A percentile compares a stretch with the other conserved stretches of the same genome.
These are phyloP conservation scores for Pyrrhia umbra DNA, from an alignment of 2,888 invertebrate genomes.

Conservation along the genomic window DNA sequence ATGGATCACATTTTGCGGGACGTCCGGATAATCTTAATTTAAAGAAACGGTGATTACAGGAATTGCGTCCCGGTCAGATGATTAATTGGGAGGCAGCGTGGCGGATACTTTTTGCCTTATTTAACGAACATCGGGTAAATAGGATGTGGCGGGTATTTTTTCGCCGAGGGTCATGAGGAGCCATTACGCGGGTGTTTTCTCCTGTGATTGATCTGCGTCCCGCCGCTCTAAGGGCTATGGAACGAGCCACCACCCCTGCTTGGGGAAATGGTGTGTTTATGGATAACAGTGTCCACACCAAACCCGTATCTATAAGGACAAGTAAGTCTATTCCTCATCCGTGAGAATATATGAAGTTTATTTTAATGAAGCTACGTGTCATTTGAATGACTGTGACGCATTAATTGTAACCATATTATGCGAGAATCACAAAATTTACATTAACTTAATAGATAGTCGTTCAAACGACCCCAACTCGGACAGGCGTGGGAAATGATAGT, in stretches of 20 bases:
- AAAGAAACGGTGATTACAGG: slow-evolving; percentile 75
- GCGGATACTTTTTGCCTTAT: slow-evolving; percentile 83
- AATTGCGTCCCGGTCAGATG: slow-evolving; percentile 71
- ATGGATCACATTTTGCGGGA: slow-evolving; percentile 57
- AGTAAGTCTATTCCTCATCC: slow-evolving; percentile 13
- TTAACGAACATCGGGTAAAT: slow-evolving; percentile 80
- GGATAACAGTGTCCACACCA: slow-evolving; percentile 41
- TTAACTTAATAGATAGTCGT: slow-evolving; percentile 51
- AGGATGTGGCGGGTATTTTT: slow-evolving; percentile 75
- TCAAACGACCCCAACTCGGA: slow-evolving; percentile 52
- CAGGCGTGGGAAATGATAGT: slow-evolving; percentile 58
- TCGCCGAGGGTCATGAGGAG: slow-evolving; percentile 78
- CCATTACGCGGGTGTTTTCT: slow-evolving; percentile 83
- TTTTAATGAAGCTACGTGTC: slow-evolving; percentile 20
- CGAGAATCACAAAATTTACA: slow-evolving; percentile 53
- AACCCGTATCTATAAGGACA: slow-evolving; percentile 17
- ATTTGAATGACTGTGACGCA: slow-evolving; percentile 43
- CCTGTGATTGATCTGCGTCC: slow-evolving; percentile 81
- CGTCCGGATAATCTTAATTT: slow-evolving; percentile 73
- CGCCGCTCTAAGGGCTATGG: slow-evolving; percentile 61
- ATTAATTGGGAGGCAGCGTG: slow-evolving; percentile 77
- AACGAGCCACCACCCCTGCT: slow-evolving; percentile 46
- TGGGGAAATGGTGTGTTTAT: slow-evolving; percentile 47
- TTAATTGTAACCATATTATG: slow-evolving; percentile 45
- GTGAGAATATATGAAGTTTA: slow-evolving; percentile 28